Percentiles rank a stretch among this genome's conserved stretches.
Conservation (phyloP, 2,797 vertebrate genomes). For the Tiaroga cobitis region DNA sequence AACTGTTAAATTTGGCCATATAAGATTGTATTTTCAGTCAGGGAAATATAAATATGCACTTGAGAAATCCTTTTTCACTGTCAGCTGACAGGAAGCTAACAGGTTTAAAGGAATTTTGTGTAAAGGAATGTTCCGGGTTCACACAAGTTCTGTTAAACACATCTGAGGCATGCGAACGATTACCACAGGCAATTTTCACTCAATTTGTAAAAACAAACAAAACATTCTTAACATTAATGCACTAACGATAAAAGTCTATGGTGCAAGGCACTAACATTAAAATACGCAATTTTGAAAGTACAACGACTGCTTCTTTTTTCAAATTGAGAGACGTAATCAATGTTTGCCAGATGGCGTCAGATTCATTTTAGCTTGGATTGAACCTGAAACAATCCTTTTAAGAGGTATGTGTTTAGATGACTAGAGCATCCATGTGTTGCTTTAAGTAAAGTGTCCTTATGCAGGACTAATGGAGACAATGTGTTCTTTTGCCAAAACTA, state of each 20-base stretch:
- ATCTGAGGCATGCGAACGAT: not conserved
- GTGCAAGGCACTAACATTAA: not conserved
- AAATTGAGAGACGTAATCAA: not conserved
- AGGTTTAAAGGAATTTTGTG: conserved; percentile 23
- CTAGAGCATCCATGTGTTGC: conserved; percentile 14
- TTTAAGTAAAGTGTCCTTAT: conserved; percentile 40
- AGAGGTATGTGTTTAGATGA: conserved; percentile 24
- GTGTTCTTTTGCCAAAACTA: conserved; percentile 51
- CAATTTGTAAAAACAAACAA: conserved; percentile 6
- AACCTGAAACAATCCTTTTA: conserved; percentile 18
- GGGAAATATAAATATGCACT: conserved; percentile 53
- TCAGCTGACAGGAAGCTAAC: conserved; percentile 2
- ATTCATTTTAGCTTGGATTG: not conserved
- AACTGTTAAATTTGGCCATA: conserved; percentile 16
- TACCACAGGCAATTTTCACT: not conserved
- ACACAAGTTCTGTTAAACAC: not conserved
- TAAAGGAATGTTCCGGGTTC: not conserved
- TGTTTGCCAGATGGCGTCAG: not conserved
- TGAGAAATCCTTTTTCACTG: conserved; percentile 40
- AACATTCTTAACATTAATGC: not conserved
- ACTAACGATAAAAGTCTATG: not conserved
- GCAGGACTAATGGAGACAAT: conserved; percentile 47
- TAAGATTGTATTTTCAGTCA: conserved; percentile 46
- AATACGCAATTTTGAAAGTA: not conserved
- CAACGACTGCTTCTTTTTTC: not conserved